Base-by-base conservation (phyloP, 2,888 invertebrate genomes). In the Gasteruption jaculator region DNA sequence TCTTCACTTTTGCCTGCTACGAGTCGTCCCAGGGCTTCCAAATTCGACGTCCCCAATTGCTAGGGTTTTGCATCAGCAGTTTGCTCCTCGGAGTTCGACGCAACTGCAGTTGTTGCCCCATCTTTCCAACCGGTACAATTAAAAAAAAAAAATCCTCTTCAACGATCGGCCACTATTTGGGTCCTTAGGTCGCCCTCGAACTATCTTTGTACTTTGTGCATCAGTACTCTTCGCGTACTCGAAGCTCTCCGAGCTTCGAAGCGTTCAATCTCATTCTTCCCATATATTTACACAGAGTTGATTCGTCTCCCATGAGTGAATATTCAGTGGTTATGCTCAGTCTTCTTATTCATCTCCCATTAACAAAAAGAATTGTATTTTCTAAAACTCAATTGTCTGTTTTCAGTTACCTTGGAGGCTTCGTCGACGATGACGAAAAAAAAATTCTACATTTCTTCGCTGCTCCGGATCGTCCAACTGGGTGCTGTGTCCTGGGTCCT, bases 181-280 rank as follows among this genome's bases (percentile, higher is more conserved):
- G 35, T 37, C 19, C n/a, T n/a, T n/a, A n/a, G n/a, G n/a, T n/a
- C n/a, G n/a, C n/a, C n/a, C 40, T 45, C 31, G 24, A 43, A 47
- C 42, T 44, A 38, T 43, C 45, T 41, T 59, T 59, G 58, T 59
- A 59, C 58, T 58, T 49, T 57, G 48, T 46, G 48, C 49, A 59
- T 59, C 59, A 54, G 59, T 54, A 59, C 59, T 59, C 59, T 51
- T 50, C 47, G 29, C 55, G n/a, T n/a, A n/a, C n/a, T n/a, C n/a
- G n/a, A n/a, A n/a, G n/a, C 46, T 50, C 45, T 49, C 46, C 43
- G 44, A 22, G 40, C 20, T 24, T 18, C 11, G 14, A 19, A 19
- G 24, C 33, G 25, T 25, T 1, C 15, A 22, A 26, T 18, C 11
- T 25, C 24, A 15, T 6, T 8, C 6, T 22, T 21, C 18, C 43